These are phyloP conservation scores for Zosterops borbonicus DNA, from an alignment of 2,113 vertebrate genomes.

Conservation along the genomic window DNA sequence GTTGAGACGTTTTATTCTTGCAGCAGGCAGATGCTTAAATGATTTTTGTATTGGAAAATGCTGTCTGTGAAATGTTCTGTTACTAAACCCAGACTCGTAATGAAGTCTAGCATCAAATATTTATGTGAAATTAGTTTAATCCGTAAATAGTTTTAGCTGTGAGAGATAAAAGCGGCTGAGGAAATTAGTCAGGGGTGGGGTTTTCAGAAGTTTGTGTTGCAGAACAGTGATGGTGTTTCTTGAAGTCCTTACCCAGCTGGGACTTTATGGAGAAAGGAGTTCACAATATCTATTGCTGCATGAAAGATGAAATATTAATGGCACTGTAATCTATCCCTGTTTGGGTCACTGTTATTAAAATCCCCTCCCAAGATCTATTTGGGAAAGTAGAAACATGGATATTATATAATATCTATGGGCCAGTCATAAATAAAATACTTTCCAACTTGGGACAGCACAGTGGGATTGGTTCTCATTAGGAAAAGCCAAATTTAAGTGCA, in stretches of 20 bases:
- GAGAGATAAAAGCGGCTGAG: constrained; percentile 27
- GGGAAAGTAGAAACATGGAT: neutral
- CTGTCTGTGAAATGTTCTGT: constrained; percentile 39
- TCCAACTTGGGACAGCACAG: neutral
- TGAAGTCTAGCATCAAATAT: constrained; percentile 43
- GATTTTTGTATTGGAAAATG: constrained; percentile 61
- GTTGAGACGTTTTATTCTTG: constrained; percentile 60
- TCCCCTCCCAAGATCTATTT: neutral
- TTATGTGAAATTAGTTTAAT: constrained; percentile 38
- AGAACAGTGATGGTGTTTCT: neutral
- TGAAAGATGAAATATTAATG: neutral
- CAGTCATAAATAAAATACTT: neutral
- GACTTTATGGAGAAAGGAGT: neutral
- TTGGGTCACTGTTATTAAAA: constrained; percentile 1
- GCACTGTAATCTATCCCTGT: neutral
- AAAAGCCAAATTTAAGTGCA: neutral
- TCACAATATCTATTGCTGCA: neutral
- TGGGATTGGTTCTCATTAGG: neutral
- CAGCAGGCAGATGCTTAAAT: constrained; percentile 42
- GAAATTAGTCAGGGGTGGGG: neutral
- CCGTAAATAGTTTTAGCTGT: constrained; percentile 28
- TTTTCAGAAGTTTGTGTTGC: constrained; percentile 19
- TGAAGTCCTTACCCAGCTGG: neutral
- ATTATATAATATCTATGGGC: neutral
- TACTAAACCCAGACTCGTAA: constrained; percentile 26